Evolutionary conservation across 1,140 invertebrate genomes (phyloP).

Genomic region (Drosophila bocqueti): DNA sequence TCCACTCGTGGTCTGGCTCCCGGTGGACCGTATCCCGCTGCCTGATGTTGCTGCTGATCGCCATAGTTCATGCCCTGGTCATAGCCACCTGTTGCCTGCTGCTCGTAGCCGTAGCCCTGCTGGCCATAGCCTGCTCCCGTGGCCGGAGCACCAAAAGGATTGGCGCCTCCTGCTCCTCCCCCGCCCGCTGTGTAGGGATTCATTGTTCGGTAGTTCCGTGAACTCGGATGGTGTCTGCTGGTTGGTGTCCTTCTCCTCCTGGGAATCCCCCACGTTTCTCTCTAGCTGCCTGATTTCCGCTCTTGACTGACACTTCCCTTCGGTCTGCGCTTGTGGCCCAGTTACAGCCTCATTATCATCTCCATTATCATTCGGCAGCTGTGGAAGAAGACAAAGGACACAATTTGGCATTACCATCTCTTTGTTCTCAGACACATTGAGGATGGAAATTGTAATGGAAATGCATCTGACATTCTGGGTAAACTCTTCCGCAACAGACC

Average conservation of each 20-base stretch:
- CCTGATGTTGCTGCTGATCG: constrained; percentile 43
- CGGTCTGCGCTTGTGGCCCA: constrained; percentile 40
- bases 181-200: constrained; percentile 71
- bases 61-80: constrained; percentile 56
- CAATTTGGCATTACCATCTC: constrained; percentile 21
- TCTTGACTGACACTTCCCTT: constrained; percentile 41
- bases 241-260: background rate
- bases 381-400: constrained; percentile 32
- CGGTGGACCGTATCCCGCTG: constrained; percentile 61
- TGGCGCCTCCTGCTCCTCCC: constrained; percentile 53
- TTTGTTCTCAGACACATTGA: constrained; percentile 19
- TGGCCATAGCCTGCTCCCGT: constrained; percentile 54
- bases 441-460: background rate
- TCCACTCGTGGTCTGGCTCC: constrained; percentile 89
- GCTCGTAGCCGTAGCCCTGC: constrained; percentile 65
- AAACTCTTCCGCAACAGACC: background rate
- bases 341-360: constrained; percentile 52
- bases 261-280: constrained; percentile 13
- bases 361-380: constrained; percentile 52
- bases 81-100: constrained; percentile 64
- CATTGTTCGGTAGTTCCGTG: constrained; percentile 56
- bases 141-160: constrained; percentile 74
- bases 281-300: constrained; percentile 18
- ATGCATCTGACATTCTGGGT: background rate
- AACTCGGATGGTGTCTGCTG: constrained; percentile 28